Evolutionary conservation across 1,140 invertebrate species (phyloP), one percentile per base, ranked within the genome.

Genomic region (Heterodera schachtii): DNA sequence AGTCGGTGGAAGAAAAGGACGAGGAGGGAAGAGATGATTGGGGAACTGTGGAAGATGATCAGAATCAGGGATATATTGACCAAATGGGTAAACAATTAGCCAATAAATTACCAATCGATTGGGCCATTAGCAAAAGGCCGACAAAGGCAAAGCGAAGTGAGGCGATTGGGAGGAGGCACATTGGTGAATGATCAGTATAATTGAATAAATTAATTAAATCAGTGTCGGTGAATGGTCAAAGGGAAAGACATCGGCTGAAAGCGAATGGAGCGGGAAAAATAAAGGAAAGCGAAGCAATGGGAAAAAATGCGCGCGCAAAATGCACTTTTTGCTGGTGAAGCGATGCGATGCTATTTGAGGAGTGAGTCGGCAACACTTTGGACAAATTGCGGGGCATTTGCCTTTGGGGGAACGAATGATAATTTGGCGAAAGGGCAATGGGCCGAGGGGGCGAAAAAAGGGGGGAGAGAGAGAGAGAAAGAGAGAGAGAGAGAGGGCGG

Each of bases 381-480:
- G 11, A 64, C 57, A 64, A 60, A 64, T 64, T 64, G 57, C 16
- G 57, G 57, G 57, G 57, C 57, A 64, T 64, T 64, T 64, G 57
- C 57, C 57, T 64, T 64, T 64, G 57, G 19, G 57, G 57, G 57
- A 64, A 52, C 31, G 31, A 69, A 71, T 71, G 69, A 71, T 71
- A 71, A 71, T 71, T 71, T 46, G 69, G 69, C 19, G 31, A 46
- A 71, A 46, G 69, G 69, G 69, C 69, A 71, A 46, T 41, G 69
- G 69, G 31, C 31, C 69, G 31, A 41, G 8, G 43, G 44, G 44
- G 69, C 9, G 6, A 6, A 6, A 41, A 41, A 13, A 41, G 0
- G 69, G 69, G 21, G 44, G n/a, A 41, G 69, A 64, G 43, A 46
- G 69, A 71, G 31, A 43, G 31, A 71, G 69, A 64, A 5, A 6